Evolutionary conservation across 2,113 vertebrate species (phyloP), one percentile per base, ranked within the genome.

Genomic region (Macheiramphus alcinus): DNA sequence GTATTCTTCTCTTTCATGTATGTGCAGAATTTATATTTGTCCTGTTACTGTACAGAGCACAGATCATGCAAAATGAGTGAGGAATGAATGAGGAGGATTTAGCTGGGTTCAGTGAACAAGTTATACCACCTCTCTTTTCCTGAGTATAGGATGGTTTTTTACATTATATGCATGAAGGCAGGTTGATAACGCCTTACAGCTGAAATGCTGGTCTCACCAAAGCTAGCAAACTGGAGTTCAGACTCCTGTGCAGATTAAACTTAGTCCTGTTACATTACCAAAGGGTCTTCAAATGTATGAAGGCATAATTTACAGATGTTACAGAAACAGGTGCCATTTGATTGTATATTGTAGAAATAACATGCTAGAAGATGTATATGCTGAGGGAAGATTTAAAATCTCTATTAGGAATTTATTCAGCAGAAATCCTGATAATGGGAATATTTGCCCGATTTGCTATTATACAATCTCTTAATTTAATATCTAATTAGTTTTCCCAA

Each of bases 51-150:
- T 56, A 84, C 13, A 50, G 62, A 95, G 48, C 81, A 84, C 19
- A 97, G 80, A 96, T 93, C 87, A 94, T 63, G 73, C 80, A 96
- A 97, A 96, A 95, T 29, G 52, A 27, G 11, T 63, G 68, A 97
- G 68, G 40, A 95, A 6, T 14, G 56, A 88, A 80, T 82, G 84
- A 92, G 36, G 48, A 94, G 45, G 59, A 91, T 86, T 96, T 87
- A 87, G 29, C 15, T 68, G 73, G 38, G 66, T 81, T 84, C 86
- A 95, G 66, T 74, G 86, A 96, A 76, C 31, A 95, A 66, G 66
- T 88, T 97, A 93, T 45, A 73, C 34, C 45, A 66, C 59, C 43
- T 91, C 40, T 96, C 59, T 95, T 95, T 90, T 92, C 80, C 73
- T 56, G 75, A 74, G 48, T 43, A 84, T 61, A 62, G 53, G 88